These are phyloP conservation scores for Caenorhabditis brenneri DNA, from an alignment of 1,140 invertebrate species.

Conservation along the genomic window DNA sequence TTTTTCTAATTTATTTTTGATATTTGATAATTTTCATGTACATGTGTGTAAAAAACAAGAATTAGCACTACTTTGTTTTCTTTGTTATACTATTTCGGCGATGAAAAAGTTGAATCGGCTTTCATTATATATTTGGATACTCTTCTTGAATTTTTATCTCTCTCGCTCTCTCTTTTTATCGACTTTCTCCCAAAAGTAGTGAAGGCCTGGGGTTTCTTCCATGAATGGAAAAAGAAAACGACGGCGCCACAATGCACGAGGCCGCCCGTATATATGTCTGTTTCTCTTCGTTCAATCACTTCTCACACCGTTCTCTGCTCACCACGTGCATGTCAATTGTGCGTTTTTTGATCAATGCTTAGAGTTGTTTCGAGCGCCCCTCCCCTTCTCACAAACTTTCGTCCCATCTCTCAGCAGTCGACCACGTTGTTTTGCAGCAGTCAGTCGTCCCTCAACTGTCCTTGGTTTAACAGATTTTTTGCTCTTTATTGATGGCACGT, in stretches of 20 bases:
- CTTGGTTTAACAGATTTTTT: neutral
- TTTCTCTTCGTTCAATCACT: conserved; percentile 4
- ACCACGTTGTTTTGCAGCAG: conserved; percentile 26
- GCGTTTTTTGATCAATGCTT: conserved; percentile 11
- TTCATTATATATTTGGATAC: too few species aligned
- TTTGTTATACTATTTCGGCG: too few species aligned
- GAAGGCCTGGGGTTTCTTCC: neutral
- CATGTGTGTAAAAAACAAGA: too few species aligned
- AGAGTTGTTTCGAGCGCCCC: neutral
- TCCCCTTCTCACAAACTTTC: conserved; percentile 11
- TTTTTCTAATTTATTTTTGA: too few species aligned
- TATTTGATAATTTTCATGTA: too few species aligned
- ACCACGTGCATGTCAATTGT: conserved; percentile 31
- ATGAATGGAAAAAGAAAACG: neutral
- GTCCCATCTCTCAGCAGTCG: conserved; percentile 1
- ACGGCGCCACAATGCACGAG: neutral
- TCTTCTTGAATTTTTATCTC: too few species aligned
- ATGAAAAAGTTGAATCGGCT: too few species aligned
- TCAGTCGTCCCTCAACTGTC: neutral
- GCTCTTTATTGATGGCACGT: conserved; percentile 26
- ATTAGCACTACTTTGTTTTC: too few species aligned
- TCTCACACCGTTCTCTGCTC: conserved; percentile 19
- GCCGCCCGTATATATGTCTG: neutral
- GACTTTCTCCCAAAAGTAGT: neutral
- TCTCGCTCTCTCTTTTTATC: neutral